Base-by-base conservation (phyloP, 2,113 vertebrate species). In the Mohoua ochrocephala region DNA sequence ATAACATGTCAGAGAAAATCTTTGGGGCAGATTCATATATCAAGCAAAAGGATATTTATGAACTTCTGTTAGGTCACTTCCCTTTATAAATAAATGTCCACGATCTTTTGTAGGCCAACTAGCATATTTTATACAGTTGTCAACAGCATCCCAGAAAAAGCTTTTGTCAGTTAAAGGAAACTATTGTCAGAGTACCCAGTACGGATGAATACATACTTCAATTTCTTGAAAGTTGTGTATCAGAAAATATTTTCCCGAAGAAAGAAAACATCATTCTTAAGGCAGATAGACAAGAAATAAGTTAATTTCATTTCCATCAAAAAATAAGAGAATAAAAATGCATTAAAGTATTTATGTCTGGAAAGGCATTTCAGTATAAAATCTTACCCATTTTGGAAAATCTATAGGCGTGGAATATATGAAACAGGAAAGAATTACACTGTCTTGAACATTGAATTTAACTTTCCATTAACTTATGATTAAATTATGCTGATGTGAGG, bases 381-480 rank as follows among this genome's bases (percentile, higher is more conserved):
- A 96, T 93, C 27, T 49, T 87, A 91, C 15, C 37, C 49, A 91
- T 94, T 98, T 95, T 90, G 77, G 47, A 94, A 98, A 96, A 97
- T 93, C 93, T 96, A 93, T 96, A 93, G 81, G 90, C 16, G 1
- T 91, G 52, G 60, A 74, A 93, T 97, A 44, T 79, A 84, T 79
- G 64, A 95, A 84, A 83, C 31, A 92, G 10, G 31, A 93, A 75
- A 91, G 63, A 93, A 97, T 95, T 95, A 87, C 44, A 68, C 35
- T 93, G 33, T 75, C 95, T 93, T 95, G 59, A 95, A 92, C 69
- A 97, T 78, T 33, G 39, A 89, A 91, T 97, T 97, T 97, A 98
- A 97, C 97, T 98, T 97, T 95, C 93, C 86, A 96, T 97, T 98
- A 97, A 81, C 86, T 96, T 97, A 95, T 97, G 77, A 97, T 96